Conservation (phyloP, 2,797 vertebrate species). For the Ispidina picta region DNA sequence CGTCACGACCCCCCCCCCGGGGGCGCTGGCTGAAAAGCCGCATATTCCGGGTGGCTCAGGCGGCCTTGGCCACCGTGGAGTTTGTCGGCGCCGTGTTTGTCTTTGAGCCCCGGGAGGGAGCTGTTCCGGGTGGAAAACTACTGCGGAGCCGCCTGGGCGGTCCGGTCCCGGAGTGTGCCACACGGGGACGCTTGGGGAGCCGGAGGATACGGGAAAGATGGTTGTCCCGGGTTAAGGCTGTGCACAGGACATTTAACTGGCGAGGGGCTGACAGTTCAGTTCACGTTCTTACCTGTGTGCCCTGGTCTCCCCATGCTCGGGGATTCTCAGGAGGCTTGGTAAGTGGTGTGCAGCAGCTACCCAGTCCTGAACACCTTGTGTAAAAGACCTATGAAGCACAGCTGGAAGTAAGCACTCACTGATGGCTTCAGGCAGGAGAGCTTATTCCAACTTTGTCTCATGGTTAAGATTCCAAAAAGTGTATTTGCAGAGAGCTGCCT, state of each 20-base stretch:
- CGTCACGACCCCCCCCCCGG: accelerated
- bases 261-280: not conserved
- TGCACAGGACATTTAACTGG: accelerated
- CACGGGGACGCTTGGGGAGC: too few species aligned
- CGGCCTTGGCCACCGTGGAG: not conserved
- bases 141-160: too few species aligned
- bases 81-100: not conserved
- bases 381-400: accelerated
- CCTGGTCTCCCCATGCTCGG: accelerated
- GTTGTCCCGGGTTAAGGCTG: not conserved
- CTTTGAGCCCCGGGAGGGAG: not conserved
- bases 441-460: not conserved
- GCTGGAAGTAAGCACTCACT: not conserved
- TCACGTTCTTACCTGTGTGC: accelerated
- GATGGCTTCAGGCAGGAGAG: not conserved
- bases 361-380: accelerated
- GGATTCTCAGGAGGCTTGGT: not conserved
- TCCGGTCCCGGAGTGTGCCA: not conserved
- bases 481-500: not conserved
- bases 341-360: not conserved
- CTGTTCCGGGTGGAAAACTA: accelerated
- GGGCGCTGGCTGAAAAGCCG: not conserved
- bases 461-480: not conserved
- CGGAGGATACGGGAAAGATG: accelerated
- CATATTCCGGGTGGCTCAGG: not conserved